phyloP scores from a whole-genome alignment of 2,113 vertebrate species.

The Recurvirostra avosetta region DNA sequence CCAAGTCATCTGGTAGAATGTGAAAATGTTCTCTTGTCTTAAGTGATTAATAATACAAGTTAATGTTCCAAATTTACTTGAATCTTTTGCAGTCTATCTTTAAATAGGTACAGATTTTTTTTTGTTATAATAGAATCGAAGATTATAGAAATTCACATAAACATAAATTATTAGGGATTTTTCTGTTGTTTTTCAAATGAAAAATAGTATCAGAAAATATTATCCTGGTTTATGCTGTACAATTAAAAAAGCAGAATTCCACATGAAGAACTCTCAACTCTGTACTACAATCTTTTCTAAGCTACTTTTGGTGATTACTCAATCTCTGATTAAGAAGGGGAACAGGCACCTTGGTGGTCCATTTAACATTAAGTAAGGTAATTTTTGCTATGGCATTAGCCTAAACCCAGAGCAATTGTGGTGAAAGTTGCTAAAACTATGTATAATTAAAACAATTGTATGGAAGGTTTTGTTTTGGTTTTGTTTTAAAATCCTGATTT shows the following conservation, averaged over 20 bases:
- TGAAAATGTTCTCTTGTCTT: not conserved
- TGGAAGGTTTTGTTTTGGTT: not conserved
- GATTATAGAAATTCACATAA: not conserved
- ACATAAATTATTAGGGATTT: rapidly evolving
- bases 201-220: not conserved
- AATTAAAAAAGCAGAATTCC: not conserved
- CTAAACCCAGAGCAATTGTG: not conserved
- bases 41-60: not conserved
- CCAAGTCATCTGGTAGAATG: not conserved
- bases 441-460: not conserved
- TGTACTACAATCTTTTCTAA: not conserved
- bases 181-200: not conserved
- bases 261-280: not conserved
- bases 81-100: not conserved
- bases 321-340: not conserved
- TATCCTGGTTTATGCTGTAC: not conserved
- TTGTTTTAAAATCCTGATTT: not conserved
- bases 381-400: not conserved
- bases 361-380: not conserved
- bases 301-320: not conserved
- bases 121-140: not conserved
- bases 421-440: not conserved
- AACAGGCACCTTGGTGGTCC: not conserved
- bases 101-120: not conserved
- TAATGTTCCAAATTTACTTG: not conserved